Percentiles rank a stretch among this genome's conserved stretches.
These are phyloP conservation scores for Lates calcarifer DNA, from an alignment of 2,113 vertebrate species.

Conservation along the genomic window DNA sequence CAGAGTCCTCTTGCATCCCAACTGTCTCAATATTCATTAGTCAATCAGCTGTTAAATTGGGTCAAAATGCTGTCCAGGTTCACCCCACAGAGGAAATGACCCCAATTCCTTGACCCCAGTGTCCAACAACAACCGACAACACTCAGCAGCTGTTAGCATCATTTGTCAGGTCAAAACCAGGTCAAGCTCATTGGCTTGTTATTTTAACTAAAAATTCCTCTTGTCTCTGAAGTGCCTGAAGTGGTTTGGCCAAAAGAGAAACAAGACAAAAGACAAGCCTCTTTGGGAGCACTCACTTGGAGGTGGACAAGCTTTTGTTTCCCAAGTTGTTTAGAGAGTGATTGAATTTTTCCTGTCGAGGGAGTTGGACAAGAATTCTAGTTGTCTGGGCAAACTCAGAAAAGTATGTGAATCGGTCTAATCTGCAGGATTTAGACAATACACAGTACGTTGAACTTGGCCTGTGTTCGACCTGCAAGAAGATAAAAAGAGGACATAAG, in stretches of 20 bases:
- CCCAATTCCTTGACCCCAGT: slow-evolving; percentile 46
- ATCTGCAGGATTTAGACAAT: not conserved
- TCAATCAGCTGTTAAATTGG: slow-evolving; percentile 26
- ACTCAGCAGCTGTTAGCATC: slow-evolving; percentile 67
- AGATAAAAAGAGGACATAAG: not conserved
- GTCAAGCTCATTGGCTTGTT: slow-evolving; percentile 59
- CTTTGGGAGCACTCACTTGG: slow-evolving; percentile 4
- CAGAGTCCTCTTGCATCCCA: not conserved
- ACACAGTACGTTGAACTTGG: slow-evolving; percentile 9
- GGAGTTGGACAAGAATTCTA: not conserved
- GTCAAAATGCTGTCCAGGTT: slow-evolving; percentile 37
- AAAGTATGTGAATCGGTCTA: not conserved
- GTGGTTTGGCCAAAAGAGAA: slow-evolving; percentile 23
- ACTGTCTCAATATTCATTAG: not conserved
- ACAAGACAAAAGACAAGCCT: not conserved
- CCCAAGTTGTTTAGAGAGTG: not conserved
- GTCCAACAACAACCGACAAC: slow-evolving; percentile 43
- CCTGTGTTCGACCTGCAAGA: not conserved
- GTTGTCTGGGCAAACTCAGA: not conserved
- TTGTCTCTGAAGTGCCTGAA: slow-evolving; percentile 16
- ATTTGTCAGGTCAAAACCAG: slow-evolving; percentile 53
- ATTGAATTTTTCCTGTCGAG: not conserved
- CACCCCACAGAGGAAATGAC: slow-evolving; percentile 39
- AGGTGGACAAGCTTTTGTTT: not conserved
- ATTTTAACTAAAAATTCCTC: slow-evolving; percentile 40